Evolutionary conservation across 2,113 vertebrate species (phyloP).

Genomic region (Menura novaehollandiae): DNA sequence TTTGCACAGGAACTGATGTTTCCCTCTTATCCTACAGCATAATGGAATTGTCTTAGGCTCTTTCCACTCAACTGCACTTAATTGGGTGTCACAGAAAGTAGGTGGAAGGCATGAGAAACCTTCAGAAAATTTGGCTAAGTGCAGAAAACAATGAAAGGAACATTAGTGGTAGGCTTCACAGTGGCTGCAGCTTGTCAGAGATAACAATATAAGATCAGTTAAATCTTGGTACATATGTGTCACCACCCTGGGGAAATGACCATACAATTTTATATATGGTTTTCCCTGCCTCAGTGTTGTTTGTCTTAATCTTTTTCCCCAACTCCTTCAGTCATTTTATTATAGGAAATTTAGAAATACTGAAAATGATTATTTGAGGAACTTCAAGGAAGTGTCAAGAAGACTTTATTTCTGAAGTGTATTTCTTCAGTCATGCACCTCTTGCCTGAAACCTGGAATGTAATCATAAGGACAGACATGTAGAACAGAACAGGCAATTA

Average conservation of each 20-base stretch:
- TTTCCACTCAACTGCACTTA: not conserved
- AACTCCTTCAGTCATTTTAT: not conserved
- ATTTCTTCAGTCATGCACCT: not conserved
- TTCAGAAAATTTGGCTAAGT: not conserved
- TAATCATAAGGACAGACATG: not conserved
- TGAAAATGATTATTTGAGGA: not conserved
- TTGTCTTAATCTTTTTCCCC: not conserved
- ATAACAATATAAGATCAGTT: not conserved
- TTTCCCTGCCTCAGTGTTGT: not conserved
- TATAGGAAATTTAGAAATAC: conserved; percentile 13
- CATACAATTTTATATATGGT: not conserved
- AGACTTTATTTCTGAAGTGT: not conserved
- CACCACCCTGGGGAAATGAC: not conserved
- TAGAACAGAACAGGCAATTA: not conserved
- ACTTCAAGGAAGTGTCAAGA: not conserved
- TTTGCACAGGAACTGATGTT: not conserved
- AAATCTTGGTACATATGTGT: not conserved
- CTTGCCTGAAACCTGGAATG: not conserved
- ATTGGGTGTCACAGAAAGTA: not conserved
- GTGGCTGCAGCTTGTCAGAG: not conserved
- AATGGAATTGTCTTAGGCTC: not conserved
- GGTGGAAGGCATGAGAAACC: not conserved
- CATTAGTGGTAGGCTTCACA: not conserved
- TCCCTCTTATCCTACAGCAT: not conserved
- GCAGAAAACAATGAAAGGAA: not conserved